Conservation (phyloP, 1,140 invertebrate species). For the Phymastichus coffea region DNA sequence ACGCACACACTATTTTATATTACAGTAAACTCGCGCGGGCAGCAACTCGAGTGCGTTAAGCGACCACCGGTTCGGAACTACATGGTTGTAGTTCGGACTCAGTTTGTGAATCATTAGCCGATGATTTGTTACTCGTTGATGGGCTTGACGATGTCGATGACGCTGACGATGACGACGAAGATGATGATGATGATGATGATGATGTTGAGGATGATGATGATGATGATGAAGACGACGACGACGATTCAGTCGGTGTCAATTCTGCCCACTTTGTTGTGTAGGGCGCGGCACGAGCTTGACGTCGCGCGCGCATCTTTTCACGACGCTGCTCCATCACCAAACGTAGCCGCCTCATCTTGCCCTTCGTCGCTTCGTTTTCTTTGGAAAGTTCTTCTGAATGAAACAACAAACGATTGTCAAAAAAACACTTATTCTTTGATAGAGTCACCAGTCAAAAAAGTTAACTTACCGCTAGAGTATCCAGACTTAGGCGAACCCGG, state of each 20-base stretch:
- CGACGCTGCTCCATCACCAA: constrained; percentile 86
- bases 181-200: constrained; percentile 27
- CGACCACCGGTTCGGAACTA: constrained; percentile 54
- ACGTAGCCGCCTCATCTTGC: constrained; percentile 81
- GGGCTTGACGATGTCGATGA: constrained; percentile 27
- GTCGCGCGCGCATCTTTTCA: constrained; percentile 75
- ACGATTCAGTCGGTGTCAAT: constrained; percentile 43
- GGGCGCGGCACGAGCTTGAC: constrained; percentile 69
- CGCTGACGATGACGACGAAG: constrained; percentile 31
- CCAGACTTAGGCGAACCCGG: constrained; percentile 29
- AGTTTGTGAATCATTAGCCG: constrained; percentile 42
- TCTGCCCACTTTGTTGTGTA: constrained; percentile 63
- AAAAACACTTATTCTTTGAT: too few relatives aligned
- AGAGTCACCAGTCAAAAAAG: too few relatives aligned
- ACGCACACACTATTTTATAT: too few relatives aligned
- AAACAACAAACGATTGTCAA: constrained; percentile 1
- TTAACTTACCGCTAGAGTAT: constrained; percentile 26
- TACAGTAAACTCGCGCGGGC: too few relatives aligned
- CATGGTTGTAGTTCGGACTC: constrained; percentile 51
- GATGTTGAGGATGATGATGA: constrained; percentile 21
- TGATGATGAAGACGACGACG: constrained; percentile 34
- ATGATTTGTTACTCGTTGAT: constrained; percentile 25
- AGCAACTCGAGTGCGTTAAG: too few relatives aligned
- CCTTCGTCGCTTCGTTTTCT: constrained; percentile 78
- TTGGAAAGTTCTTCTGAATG: constrained; percentile 56